Evolutionary conservation across 53 echinoderm and acorn worm genomes (phyloP).

Genomic region (Henricia sp.): DNA sequence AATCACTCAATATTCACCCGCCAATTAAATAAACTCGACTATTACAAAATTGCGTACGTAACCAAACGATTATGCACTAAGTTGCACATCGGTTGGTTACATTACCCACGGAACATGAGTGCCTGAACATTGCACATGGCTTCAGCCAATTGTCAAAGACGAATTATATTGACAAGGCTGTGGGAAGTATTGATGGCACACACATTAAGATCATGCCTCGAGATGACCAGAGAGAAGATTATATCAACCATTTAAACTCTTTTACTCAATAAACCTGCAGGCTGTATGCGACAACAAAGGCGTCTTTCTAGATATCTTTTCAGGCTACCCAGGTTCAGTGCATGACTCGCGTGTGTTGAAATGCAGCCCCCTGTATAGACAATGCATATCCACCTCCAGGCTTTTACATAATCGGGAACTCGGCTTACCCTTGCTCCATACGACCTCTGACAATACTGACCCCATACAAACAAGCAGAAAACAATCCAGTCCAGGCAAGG

Average conservation of each 20-base stretch:
- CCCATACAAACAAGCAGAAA: not conserved
- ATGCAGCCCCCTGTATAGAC: not conserved
- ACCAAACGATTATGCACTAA: too few relatives aligned
- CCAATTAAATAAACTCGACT: too few relatives aligned
- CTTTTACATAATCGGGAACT: constrained; percentile 1
- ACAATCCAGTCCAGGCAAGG: not conserved
- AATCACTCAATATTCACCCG: too few relatives aligned
- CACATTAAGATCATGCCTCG: constrained; percentile 14
- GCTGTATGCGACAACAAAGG: constrained; percentile 10
- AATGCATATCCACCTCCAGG: not conserved
- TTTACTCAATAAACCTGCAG: constrained; percentile 1
- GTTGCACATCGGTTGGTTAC: too few relatives aligned
- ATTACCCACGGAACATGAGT: not conserved
- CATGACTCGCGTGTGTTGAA: constrained; percentile 3
- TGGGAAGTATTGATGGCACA: constrained; percentile 7
- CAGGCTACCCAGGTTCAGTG: constrained; percentile 12
- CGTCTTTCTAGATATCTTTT: not conserved
- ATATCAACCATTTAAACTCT: not conserved
- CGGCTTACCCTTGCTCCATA: constrained; percentile 15
- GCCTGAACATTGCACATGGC: not conserved
- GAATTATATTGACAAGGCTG: not conserved
- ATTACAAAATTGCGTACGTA: too few relatives aligned
- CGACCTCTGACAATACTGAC: not conserved
- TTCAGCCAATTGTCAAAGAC: not conserved
- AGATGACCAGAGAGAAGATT: not conserved